Percentiles rank a stretch among this genome's conserved stretches.
These are phyloP conservation scores for Zaprionus gabonicus DNA, from an alignment of 1,140 invertebrate species.

Conservation along the genomic window DNA sequence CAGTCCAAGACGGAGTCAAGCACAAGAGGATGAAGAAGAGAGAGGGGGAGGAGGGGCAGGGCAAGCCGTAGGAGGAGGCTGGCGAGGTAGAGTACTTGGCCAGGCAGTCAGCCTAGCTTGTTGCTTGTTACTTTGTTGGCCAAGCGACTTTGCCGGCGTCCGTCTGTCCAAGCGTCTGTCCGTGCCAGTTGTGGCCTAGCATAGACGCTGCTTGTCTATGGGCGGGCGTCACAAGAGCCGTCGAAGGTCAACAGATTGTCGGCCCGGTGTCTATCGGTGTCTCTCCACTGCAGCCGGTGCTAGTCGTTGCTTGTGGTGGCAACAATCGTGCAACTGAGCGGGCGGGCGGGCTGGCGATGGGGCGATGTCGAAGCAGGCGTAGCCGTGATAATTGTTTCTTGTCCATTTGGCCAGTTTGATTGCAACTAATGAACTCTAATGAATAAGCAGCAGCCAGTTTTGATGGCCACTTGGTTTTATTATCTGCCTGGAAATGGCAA, in stretches of 20 bases:
- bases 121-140: constrained; percentile 48
- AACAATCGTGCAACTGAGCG: constrained; percentile 37
- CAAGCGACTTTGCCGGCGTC: constrained; percentile 24
- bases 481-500: background rate
- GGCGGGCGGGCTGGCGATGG: constrained; percentile 13
- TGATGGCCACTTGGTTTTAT: constrained; percentile 15
- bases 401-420: constrained; percentile 76
- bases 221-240: constrained; percentile 73
- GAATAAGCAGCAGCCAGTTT: constrained; percentile 56
- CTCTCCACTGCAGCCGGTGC: constrained; percentile 21
- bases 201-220: constrained; percentile 58
- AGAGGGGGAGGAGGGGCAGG: background rate
- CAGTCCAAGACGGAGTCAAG: constrained; percentile 50
- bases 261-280: constrained; percentile 59
- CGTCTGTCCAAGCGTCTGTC: too few species aligned
- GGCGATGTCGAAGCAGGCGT: constrained; percentile 41
- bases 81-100: constrained; percentile 19
- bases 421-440: constrained; percentile 80
- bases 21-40: constrained; percentile 22
- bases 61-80: constrained; percentile 9
- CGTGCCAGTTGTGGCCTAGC: constrained; percentile 9
- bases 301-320: constrained; percentile 12
- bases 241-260: constrained; percentile 82
- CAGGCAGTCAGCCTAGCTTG: constrained; percentile 29
- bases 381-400: constrained; percentile 80